Base-by-base conservation (phyloP, 2,888 invertebrate genomes). In the Hemaris fuciformis region DNA sequence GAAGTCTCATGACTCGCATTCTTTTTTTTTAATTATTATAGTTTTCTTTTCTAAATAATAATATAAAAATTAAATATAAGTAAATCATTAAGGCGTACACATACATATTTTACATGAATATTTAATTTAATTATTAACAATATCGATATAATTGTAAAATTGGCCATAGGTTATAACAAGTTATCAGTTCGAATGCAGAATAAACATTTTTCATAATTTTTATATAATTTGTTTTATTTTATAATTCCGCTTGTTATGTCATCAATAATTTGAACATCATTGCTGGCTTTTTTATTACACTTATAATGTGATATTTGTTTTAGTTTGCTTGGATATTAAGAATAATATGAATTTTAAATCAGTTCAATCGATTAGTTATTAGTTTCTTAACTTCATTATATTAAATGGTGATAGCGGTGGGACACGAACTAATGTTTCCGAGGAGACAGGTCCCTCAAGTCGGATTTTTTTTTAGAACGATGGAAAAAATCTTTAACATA, bases 201-300 rank as follows among this genome's bases (percentile, higher is more conserved):
- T 91, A 90, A 89, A 92, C 91, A 91, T 91, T 92, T 91, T 92
- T 92, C 91, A 91, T 87, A 91, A 91, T 92, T 92, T 92, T 91
- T 87, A 81, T 68, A 83, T 67, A 57, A 73, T 71, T 84, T 74
- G 86, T 90, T 88, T 90, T 81, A 88, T 89, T 88, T 83, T 22
- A 42, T 13, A 10, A n/a, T 7, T 25, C 10, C 18, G 0, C 15
- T 7, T 8, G 18, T 27, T 13, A 48, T 13, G 27, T 15, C 25
- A 8, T 25, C 8, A 18, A 18, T 13, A 1, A 42, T 4, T 3
- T 42, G 41, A n/a, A 13, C 3, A n/a, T n/a, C 6, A 13, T 13
- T n/a, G n/a, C n/a, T n/a, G n/a, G n/a, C n/a, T n/a, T n/a, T n/a
- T n/a, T n/a, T n/a, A n/a, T n/a, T n/a, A n/a, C n/a, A n/a, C n/a